A percentile compares a stretch with the other conserved stretches of the same genome.
Evolutionary conservation across 2,888 invertebrate genomes (phyloP).

Genomic region (Melanotus villosus): DNA sequence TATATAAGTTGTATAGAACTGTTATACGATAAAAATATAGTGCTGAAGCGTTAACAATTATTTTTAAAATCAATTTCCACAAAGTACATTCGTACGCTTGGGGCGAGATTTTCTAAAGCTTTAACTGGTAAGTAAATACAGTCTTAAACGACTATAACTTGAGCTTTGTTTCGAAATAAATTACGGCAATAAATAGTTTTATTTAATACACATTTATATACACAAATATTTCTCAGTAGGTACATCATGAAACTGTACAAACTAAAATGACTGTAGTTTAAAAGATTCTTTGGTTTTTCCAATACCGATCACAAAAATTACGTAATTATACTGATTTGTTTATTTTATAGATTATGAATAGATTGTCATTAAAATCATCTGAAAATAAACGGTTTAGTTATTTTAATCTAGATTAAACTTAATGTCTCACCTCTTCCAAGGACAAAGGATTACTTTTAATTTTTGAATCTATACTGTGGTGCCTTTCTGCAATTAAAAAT

Average conservation of each 20-base stretch:
- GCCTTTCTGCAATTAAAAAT: slow-evolving; percentile 73
- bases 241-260: slow-evolving; percentile 6
- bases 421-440: slow-evolving; percentile 73
- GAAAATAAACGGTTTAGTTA: slow-evolving; percentile 56
- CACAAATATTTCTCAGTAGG: not conserved
- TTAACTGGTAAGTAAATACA: too few species aligned
- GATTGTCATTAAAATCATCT: slow-evolving; percentile 76
- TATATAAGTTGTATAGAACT: slow-evolving; percentile 4
- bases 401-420: not conserved
- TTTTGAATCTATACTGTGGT: slow-evolving; percentile 79
- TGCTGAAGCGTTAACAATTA: not conserved
- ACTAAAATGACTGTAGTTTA: slow-evolving; percentile 15
- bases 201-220: slow-evolving; percentile 13
- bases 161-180: not conserved
- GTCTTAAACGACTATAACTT: not conserved
- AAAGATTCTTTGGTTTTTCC: slow-evolving; percentile 39
- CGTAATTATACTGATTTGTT: not conserved
- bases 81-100: not conserved
- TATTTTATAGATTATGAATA: slow-evolving; percentile 68
- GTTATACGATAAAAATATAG: slow-evolving; percentile 11
- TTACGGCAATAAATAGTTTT: slow-evolving; percentile 12
- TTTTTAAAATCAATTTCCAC: not conserved
- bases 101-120: too few species aligned
- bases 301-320: slow-evolving; percentile 20
- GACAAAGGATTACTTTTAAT: slow-evolving; percentile 81